phyloP scores from a whole-genome alignment of 2,888 invertebrate genomes.

The Orthosia gracilis region DNA sequence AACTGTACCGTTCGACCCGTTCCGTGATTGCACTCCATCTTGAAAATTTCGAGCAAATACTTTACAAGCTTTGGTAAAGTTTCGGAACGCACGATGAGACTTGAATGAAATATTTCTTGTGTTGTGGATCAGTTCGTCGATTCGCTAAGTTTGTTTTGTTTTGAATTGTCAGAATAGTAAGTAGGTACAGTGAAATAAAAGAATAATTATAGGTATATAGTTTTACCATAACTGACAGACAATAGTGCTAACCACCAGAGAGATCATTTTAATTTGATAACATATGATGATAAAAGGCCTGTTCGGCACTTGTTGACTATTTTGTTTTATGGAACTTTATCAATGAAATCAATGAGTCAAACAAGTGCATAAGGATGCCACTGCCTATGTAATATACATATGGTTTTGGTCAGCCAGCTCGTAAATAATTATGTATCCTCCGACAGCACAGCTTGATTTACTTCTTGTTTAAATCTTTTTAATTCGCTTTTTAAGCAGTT shows the following conservation, averaged over 20 bases:
- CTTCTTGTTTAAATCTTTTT: no score
- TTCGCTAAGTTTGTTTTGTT: conserved; percentile 27
- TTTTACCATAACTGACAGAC: background rate
- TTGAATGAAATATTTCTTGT: conserved; percentile 67
- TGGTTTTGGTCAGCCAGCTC: no score
- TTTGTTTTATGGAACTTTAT: background rate
- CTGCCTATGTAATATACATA: no score
- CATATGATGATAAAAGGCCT: background rate
- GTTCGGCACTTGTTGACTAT: background rate
- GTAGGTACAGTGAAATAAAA: background rate
- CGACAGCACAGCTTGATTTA: no score
- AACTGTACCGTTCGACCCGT: conserved; percentile 80
- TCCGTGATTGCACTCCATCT: conserved; percentile 85
- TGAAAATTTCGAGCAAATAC: conserved; percentile 82
- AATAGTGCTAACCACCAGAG: background rate
- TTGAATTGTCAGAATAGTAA: background rate
- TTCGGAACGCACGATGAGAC: conserved; percentile 66
- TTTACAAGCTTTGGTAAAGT: conserved; percentile 69
- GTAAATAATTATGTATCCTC: no score
- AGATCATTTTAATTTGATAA: background rate
- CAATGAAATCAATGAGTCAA: background rate
- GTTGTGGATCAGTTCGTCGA: conserved; percentile 54
- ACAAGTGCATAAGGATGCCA: background rate
- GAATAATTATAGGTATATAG: background rate
- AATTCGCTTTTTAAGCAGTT: no score